Evolutionary conservation across 2,888 invertebrate genomes (phyloP).

Genomic region (Mimachlamys varia): DNA sequence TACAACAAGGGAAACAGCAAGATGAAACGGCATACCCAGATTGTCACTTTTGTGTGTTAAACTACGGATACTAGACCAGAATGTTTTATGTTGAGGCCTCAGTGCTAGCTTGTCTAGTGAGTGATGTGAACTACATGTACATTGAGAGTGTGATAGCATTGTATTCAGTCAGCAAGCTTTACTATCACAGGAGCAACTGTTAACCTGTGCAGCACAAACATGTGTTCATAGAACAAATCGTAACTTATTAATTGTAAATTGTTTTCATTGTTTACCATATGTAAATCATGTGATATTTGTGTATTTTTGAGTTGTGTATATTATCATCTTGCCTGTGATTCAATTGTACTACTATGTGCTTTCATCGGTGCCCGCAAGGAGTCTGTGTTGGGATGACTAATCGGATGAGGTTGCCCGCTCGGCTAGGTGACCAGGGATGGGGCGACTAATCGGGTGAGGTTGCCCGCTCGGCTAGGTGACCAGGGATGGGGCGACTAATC

Average conservation of each 20-base stretch:
- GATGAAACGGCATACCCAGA: no score
- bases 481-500: no score
- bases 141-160: neutral
- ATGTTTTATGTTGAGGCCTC: neutral
- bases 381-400: no score
- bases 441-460: no score
- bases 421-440: no score
- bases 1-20: neutral
- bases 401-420: no score
- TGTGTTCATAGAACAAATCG: neutral
- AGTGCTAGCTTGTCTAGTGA: neutral
- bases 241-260: neutral
- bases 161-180: neutral
- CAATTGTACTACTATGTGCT: conserved; percentile 29
- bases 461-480: no score
- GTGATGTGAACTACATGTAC: neutral
- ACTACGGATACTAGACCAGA: neutral
- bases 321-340: neutral
- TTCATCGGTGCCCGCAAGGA: neutral
- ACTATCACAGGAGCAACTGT: neutral
- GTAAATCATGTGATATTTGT: neutral
- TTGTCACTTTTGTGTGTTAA: no score
- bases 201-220: neutral
- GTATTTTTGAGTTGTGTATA: neutral
- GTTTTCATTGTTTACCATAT: neutral